Evolutionary conservation across 1,140 invertebrate genomes (phyloP).

Genomic region (Frieseomelitta varia): DNA sequence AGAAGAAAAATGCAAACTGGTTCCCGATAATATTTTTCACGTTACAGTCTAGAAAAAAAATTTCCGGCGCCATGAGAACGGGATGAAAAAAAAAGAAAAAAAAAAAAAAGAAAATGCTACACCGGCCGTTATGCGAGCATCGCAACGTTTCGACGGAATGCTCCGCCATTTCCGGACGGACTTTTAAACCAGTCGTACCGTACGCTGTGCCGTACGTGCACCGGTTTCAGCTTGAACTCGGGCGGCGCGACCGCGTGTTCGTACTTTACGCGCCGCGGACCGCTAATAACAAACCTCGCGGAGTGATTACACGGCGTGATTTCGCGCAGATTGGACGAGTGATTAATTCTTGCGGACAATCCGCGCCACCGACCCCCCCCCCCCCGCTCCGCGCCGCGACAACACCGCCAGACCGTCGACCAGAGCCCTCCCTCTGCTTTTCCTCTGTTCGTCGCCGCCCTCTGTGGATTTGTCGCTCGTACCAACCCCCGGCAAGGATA

Average conservation of each 20-base stretch:
- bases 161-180: not conserved
- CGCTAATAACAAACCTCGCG: constrained; percentile 65
- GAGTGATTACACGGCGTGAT: constrained; percentile 67
- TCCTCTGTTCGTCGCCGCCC: constrained; percentile 25
- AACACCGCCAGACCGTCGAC: not conserved
- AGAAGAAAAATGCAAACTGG: not conserved
- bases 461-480: constrained; percentile 51
- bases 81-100: no score
- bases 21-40: not conserved
- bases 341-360: constrained; percentile 71
- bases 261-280: constrained; percentile 25
- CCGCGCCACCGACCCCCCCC: constrained; percentile 27
- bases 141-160: not conserved
- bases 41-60: not conserved
- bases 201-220: no score
- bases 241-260: no score
- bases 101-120: no score
- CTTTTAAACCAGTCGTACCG: constrained; percentile 9
- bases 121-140: not conserved
- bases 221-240: not conserved
- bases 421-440: not conserved
- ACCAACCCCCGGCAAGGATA: constrained; percentile 62
- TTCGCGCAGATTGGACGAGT: constrained; percentile 69
- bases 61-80: not conserved
- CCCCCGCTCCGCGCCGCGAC: not conserved